phyloP scores from a whole-genome alignment of 2,797 vertebrate species.

The Microtus californicus region DNA sequence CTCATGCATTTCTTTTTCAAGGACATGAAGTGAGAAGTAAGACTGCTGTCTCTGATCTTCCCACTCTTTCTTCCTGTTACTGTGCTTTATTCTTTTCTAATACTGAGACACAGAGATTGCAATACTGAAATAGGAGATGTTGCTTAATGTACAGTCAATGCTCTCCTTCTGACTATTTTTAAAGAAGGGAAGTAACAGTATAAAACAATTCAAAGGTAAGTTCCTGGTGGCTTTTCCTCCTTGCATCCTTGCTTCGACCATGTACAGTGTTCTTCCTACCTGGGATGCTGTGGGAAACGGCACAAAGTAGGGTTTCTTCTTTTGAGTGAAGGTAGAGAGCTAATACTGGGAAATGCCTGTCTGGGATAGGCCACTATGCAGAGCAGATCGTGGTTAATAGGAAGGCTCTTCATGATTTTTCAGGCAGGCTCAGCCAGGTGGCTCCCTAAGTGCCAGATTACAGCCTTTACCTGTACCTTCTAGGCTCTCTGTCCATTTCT shows the following conservation, averaged over 20 bases:
- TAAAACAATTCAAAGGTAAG: neutral
- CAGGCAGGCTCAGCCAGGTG: neutral
- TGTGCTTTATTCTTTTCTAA: neutral
- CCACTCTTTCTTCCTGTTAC: neutral
- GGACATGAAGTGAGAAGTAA: neutral
- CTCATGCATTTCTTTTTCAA: neutral
- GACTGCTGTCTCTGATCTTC: neutral
- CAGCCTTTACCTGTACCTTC: neutral
- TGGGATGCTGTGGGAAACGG: neutral
- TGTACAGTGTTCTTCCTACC: neutral
- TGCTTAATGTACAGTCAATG: neutral
- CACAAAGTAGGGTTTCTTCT: neutral
- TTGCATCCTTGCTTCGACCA: accelerated
- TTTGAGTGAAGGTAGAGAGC: neutral
- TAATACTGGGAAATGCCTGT: neutral
- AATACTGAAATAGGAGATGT: neutral
- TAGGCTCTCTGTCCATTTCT: neutral
- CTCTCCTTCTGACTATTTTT: neutral
- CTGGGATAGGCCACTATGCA: neutral
- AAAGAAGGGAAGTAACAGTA: neutral
- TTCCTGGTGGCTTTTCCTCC: neutral
- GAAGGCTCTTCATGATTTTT: neutral
- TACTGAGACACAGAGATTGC: neutral
- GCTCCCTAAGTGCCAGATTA: neutral
- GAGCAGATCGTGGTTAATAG: neutral